Evolutionary conservation across 53 echinoderm and acorn worm species (phyloP), one percentile per base, ranked within the genome.

Genomic region (Luidia sarsii): DNA sequence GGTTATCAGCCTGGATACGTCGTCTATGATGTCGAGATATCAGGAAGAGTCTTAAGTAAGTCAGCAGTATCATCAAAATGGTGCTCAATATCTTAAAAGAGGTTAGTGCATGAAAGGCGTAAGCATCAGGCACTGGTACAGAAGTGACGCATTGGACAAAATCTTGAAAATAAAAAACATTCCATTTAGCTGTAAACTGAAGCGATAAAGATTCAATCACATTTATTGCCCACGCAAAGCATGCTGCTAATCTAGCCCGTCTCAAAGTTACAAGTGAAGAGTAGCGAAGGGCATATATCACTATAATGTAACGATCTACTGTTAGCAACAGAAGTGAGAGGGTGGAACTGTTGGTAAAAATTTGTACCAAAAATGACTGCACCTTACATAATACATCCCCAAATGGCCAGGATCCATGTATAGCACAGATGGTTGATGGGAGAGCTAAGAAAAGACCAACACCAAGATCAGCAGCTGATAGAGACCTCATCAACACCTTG

Each of bases 231-330:
- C 83, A 46, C 0, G 34, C 24, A 57, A 11, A 59, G 28, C 57
- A 56, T 33, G 70, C 70, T 0, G 60, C 60, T 48, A 57, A 32
- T 10, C 48, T 31, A 19, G 83, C 83, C 20, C 83, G 39, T 2
- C 28, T 57, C 21, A 48, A 57, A 29, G 83, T 82, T 7, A 70
- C 57, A 19, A 68, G 21, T 3, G 61, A 68, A 14, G 41, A 48
- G 36, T 82, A 82, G 3, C 70, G 83, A 14, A 82, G 83, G 4
- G 83, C 69, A 49, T 82, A 57, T 33, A 60, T 60, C 8, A 82
- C 60, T 21, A 61, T 45, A 41, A 82, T 69, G 60, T 82, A 82
- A 14, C 70, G 83, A 43, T 82, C 83, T 13, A 34, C 54, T 22
- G 68, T 82, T 1, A 82, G 4, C 41, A 82, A 24, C 1, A 82